A percentile compares a stretch with the other conserved stretches of the same genome.
Conservation (phyloP, 2,888 invertebrate species). For the Drosophila kambysellisi region DNA sequence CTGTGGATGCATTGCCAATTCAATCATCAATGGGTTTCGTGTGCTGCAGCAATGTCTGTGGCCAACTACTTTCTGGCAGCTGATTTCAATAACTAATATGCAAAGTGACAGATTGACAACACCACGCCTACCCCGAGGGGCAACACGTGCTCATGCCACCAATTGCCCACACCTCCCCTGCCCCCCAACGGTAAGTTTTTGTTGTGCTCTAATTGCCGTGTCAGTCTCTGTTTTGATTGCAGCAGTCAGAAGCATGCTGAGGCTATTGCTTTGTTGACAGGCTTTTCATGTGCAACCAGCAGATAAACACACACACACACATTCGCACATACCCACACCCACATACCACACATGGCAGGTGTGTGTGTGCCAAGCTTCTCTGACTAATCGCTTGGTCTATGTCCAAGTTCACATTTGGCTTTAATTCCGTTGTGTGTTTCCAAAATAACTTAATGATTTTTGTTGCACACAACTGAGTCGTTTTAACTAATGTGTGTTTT, state of each 20-base stretch:
- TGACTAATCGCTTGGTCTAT: conserved; percentile 39
- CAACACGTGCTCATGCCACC: conserved; percentile 7
- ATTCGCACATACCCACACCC: conserved; percentile 10
- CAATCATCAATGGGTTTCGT: conserved; percentile 64
- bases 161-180: background rate
- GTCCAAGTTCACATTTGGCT: conserved; percentile 23
- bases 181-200: conserved; percentile 38
- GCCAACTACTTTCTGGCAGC: conserved; percentile 77
- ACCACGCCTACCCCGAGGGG: conserved; percentile 11
- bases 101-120: conserved; percentile 65
- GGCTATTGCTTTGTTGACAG: conserved; percentile 59
- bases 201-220: conserved; percentile 76
- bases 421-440: conserved; percentile 41
- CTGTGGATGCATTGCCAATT: conserved; percentile 63
- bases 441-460: conserved; percentile 77
- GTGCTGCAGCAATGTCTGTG: conserved; percentile 44
- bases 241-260: conserved; percentile 27
- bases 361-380: conserved; percentile 30
- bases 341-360: conserved; percentile 25
- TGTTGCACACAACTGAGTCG: conserved; percentile 67
- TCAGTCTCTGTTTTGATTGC: conserved; percentile 70
- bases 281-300: conserved; percentile 48
- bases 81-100: conserved; percentile 81
- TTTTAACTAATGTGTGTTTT: conserved; percentile 40
- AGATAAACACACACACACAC: conserved; percentile 13